Base-by-base conservation (phyloP, 2,888 invertebrate species). In the Agonopterix heracliana region DNA sequence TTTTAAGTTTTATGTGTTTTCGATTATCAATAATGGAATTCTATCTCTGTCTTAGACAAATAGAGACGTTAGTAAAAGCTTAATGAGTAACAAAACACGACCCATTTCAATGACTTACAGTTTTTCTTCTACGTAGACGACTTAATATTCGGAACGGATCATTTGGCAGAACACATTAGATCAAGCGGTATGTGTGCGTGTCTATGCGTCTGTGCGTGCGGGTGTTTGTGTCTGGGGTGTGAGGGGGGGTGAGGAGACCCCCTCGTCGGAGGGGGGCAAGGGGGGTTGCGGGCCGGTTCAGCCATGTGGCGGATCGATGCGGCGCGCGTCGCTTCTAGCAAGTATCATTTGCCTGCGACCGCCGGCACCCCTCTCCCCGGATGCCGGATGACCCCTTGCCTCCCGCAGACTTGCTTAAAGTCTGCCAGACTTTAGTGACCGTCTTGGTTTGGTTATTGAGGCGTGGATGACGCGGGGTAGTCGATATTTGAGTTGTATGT, bases 101-200 rank as follows among this genome's bases (percentile, higher is more conserved):
- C 47, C 48, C 49, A 53, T 53, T 60, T 52, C 59, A 59, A 68
- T 71, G 69, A 71, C 65, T 64, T 63, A 66, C 64, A 59, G 57
- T 66, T 71, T 66, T 59, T 26, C 26, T 54, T 43, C 34, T 47
- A 50, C 46, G 53, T 66, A 64, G 63, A 66, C 63, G 64, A 70
- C 66, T 73, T 74, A 71, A 67, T 83, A 81, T 82, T 80, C 78
- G 68, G 55, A 61, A 66, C 75, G 80, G 84, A 78, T 85, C 84
- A 86, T 86, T 86, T 84, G 85, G 80, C 81, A 80, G 78, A 74
- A 81, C 83, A 82, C 83, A 79, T 81, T 81, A 81, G 80, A 78
- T 67, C 66, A 57, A 55, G 61, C 58, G 59, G 57, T 56, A 46
- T 41, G 54, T 49, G 55, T 45, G 52, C 42, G 53, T 58, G 63